Base-by-base conservation (phyloP, 2,888 invertebrate species). In the Lasioglossum lativentre region DNA sequence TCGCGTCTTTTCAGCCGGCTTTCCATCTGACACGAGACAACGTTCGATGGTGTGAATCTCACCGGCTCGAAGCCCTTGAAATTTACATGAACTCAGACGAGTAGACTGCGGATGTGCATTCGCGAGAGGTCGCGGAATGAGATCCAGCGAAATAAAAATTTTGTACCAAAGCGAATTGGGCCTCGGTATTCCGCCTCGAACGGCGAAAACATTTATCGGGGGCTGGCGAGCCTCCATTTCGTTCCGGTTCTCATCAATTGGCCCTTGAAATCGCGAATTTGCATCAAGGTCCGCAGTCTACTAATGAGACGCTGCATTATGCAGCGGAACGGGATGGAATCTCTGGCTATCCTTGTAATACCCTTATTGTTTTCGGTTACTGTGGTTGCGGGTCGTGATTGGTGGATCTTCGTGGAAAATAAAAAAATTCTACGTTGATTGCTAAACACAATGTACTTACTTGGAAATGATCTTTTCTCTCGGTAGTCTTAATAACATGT, bases 1-100 rank as follows among this genome's bases (percentile, higher is more conserved):
- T 71, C 59, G 16, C 59, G 74, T 27, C 74, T 73, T 84, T 84
- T 83, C 82, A 76, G 34, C 47, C 63, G 19, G 34, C 27, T 74
- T 78, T 38, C 70, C 74, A 47, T 52, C 56, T 23, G 84, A 42
- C 78, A 71, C 82, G 83, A 66, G 59, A 73, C 68, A 68, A 59
- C 52, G 40, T 42, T 75, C 47, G 75, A 59, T 42, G 52, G 42
- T 38, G 80, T 23, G 38, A 74, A 42, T 19, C 30, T 27, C 30
- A 38, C 19, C 19, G 68, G 47, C 59, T 27, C 47, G 30, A 78
- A 34, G 70, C 83, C 34, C 59, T 42, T 42, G 72, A 66, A 47
- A 66, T 75, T 78, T 63, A 74, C 59, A 75, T 63, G 59, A 82
- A 75, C 72, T 66, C 40, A 2, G 66, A 34, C 34, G 34, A 66